A percentile compares a stretch with the other conserved stretches of the same genome.
These are phyloP conservation scores for Setipinna tenuifilis DNA, from an alignment of 2,797 vertebrate species.

Conservation along the genomic window DNA sequence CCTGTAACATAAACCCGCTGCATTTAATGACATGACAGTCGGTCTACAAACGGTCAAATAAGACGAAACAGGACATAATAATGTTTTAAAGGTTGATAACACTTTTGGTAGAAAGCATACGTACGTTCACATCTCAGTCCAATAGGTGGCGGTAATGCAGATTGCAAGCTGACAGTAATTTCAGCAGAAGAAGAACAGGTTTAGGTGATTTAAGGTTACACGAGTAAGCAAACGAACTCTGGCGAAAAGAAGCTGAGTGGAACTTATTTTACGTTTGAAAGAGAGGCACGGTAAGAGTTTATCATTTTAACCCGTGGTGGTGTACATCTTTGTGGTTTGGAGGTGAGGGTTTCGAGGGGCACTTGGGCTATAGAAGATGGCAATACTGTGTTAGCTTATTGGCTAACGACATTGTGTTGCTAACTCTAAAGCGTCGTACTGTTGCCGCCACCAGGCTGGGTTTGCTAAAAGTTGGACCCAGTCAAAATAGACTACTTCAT, in stretches of 20 bases:
- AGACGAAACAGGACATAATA: not conserved
- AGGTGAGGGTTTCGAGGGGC: not conserved
- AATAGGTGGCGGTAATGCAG: too few species aligned
- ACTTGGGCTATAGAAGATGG: not conserved
- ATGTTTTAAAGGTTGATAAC: not conserved
- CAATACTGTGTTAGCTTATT: not conserved
- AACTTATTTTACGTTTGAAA: not conserved
- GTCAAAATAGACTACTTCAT: not conserved
- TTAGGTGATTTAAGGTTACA: slow-evolving; percentile 14
- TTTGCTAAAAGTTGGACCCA: not conserved
- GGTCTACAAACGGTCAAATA: not conserved
- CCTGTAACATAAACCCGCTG: too few species aligned
- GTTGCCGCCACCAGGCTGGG: not conserved
- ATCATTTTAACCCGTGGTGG: not conserved
- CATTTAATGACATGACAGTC: too few species aligned
- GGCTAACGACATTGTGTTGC: not conserved
- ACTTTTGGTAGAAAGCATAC: too few species aligned
- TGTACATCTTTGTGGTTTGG: not conserved
- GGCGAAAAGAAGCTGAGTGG: not conserved
- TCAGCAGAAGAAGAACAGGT: not conserved
- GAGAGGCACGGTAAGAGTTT: not conserved
- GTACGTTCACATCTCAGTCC: too few species aligned
- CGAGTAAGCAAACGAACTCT: not conserved
- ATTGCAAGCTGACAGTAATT: not conserved
- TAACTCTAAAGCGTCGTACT: not conserved